Evolutionary conservation across 2,888 invertebrate genomes (phyloP), one percentile per base, ranked within the genome.

Genomic region (Ditula angustiorana): DNA sequence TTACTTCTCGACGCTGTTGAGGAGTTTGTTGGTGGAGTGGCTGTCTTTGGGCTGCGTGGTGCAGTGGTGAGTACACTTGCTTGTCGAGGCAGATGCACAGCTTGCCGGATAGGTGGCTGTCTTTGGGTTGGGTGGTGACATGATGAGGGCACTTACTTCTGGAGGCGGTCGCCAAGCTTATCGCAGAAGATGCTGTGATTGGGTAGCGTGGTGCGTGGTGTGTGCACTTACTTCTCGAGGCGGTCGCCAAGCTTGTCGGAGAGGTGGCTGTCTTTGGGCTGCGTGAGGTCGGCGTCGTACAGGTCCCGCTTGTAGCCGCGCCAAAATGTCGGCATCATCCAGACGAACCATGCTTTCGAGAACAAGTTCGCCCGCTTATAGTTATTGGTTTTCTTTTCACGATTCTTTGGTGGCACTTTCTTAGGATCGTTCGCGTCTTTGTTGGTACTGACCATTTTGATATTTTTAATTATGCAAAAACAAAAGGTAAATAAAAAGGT

Each of bases 261-360:
- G 67, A 90, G 90, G 77, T 97, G 96, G 75, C 93, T 94, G 44
- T 94, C 93, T 68, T 96, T 93, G 16, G 96, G 95, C 76, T 95
- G 93, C 30, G 95, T 95, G 68, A 97, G 92, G 85, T 97, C 96
- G 44, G 94, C 85, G 63, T 95, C 92, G 77, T 94, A 95, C 30
- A 97, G 90, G 72, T 95, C 95, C 73, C 94, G 88, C 78, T 92
- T 94, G 76, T 89, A 92, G n/a, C 95, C 95, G 70, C 94, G 92
- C 85, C 93, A 92, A 78, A 93, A 93, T 1, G 93, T 93, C 28
- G 93, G 93, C 88, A 93, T 88, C 91, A 93, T 93, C 93, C 93
- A 93, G 71, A 87, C 69, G 77, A 93, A 93, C 92, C 93, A 92
- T 86, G 87, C 73, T 74, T 85, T 86, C 8, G 93, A 88, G 24